Conservation (phyloP, 2,797 vertebrate genomes). For the Pipistrellus nathusii region DNA sequence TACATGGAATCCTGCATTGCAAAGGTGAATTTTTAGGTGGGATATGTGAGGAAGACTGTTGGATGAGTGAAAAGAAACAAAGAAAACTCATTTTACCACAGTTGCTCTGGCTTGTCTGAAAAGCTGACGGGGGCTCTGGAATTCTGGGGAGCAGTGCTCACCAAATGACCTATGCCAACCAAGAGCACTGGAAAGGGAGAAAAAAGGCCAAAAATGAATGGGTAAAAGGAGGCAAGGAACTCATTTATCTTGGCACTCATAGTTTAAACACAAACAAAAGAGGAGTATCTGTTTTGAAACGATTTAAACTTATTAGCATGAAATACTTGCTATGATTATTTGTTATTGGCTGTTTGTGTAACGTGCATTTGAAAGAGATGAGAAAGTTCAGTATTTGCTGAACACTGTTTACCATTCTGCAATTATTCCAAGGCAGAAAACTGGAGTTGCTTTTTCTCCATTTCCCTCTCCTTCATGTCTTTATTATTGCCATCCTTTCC, state of each 20-base stretch:
- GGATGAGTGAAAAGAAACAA: neutral
- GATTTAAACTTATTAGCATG: constrained; percentile 53
- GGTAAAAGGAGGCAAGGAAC: constrained; percentile 8
- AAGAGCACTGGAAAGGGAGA: neutral
- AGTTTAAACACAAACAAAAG: constrained; percentile 60
- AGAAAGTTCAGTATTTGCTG: constrained; percentile 23
- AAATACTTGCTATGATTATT: constrained; percentile 53
- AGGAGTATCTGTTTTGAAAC: constrained; percentile 60
- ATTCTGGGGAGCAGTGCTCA: neutral
- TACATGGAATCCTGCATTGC: neutral
- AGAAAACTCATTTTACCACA: neutral
- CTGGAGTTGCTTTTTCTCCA: neutral
- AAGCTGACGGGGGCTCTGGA: neutral
- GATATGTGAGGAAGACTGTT: neutral
- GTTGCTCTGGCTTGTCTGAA: neutral
- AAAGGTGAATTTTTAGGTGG: neutral
- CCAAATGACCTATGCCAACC: neutral
- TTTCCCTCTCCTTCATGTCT: neutral
- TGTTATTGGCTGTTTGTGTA: constrained; percentile 49
- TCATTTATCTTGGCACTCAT: constrained; percentile 53
- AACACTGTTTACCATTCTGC: neutral
- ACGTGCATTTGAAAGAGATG: neutral
- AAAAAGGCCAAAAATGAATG: neutral
- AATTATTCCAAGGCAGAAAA: neutral
- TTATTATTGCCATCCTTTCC: neutral